Evolutionary conservation across 2,797 vertebrate genomes (phyloP).

Genomic region (Neosalanx taihuensis): DNA sequence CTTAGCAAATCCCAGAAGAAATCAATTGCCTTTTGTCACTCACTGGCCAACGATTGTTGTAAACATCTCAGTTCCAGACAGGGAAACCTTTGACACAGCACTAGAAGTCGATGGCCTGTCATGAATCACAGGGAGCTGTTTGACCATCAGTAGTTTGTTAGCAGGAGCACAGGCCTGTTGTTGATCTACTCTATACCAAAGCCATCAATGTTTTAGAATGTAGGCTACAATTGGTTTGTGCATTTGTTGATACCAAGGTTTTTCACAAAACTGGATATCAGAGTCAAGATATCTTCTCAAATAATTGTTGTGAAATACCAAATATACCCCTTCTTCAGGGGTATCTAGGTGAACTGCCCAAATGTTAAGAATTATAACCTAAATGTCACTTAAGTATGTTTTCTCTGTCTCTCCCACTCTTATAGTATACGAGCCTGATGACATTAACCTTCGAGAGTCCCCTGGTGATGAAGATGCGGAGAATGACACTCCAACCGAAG

Average conservation of each 20-base stretch:
- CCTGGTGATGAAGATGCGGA: constrained; percentile 86
- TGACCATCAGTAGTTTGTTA: constrained; percentile 53
- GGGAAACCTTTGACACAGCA: constrained; percentile 65
- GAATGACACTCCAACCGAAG: constrained; percentile 83
- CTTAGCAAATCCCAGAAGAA: constrained; percentile 61
- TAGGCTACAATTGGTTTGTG: neutral
- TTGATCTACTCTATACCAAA: constrained; percentile 30
- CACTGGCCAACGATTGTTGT: constrained; percentile 64
- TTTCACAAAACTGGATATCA: neutral
- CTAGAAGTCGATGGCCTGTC: constrained; percentile 65
- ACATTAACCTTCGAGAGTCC: constrained; percentile 79
- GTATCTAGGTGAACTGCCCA: neutral
- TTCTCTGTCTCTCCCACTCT: constrained; percentile 33
- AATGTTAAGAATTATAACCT: neutral
- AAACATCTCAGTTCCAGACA: constrained; percentile 70
- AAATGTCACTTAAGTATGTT: constrained; percentile 11
- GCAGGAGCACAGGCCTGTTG: constrained; percentile 47
- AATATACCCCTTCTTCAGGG: neutral
- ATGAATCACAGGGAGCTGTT: constrained; percentile 65
- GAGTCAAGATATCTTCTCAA: neutral
- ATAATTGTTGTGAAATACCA: neutral
- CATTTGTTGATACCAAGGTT: neutral
- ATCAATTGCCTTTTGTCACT: constrained; percentile 74
- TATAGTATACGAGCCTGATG: constrained; percentile 92
- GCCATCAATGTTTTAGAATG: constrained; percentile 27